phyloP scores from a whole-genome alignment of 1,140 invertebrate genomes.

The Chlorops oryzae region DNA sequence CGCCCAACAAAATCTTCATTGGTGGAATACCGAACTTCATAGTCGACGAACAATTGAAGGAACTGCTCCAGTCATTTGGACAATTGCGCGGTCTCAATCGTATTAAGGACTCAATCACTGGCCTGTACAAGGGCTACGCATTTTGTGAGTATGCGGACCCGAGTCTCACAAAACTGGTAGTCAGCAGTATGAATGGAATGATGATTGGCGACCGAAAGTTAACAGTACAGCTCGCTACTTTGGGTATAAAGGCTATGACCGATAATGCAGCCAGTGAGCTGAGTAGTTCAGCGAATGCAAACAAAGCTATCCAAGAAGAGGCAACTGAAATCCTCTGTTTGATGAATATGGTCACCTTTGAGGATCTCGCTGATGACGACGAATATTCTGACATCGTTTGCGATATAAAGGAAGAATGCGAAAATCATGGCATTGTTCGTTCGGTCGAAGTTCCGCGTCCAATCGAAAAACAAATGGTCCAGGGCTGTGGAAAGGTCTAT shows the following conservation, averaged over 20 bases:
- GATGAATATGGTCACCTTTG: constrained; percentile 97
- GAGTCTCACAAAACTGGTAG: constrained; percentile 96
- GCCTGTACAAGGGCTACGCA: constrained; percentile 96
- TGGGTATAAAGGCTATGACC: constrained; percentile 87
- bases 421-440: constrained; percentile 91
- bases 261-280: constrained; percentile 64
- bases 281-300: constrained; percentile 82
- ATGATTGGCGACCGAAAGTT: constrained; percentile 98
- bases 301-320: no score
- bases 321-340: constrained; percentile 96
- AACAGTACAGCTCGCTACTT: constrained; percentile 94
- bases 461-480: constrained; percentile 93
- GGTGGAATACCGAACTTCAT: constrained; percentile 98
- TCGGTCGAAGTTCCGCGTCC: constrained; percentile 97
- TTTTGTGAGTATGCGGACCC: constrained; percentile 99
- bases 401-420: constrained; percentile 97
- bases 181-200: constrained; percentile 98
- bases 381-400: constrained; percentile 99
- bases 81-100: constrained; percentile 96
- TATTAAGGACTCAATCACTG: constrained; percentile 96
- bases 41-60: constrained; percentile 97
- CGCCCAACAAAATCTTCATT: constrained; percentile 98
- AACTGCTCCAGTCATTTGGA: constrained; percentile 94
- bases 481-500: constrained; percentile 98
- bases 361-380: constrained; percentile 96